phyloP scores from a whole-genome alignment of 2,888 invertebrate genomes.

The Drosophila quinaria region DNA sequence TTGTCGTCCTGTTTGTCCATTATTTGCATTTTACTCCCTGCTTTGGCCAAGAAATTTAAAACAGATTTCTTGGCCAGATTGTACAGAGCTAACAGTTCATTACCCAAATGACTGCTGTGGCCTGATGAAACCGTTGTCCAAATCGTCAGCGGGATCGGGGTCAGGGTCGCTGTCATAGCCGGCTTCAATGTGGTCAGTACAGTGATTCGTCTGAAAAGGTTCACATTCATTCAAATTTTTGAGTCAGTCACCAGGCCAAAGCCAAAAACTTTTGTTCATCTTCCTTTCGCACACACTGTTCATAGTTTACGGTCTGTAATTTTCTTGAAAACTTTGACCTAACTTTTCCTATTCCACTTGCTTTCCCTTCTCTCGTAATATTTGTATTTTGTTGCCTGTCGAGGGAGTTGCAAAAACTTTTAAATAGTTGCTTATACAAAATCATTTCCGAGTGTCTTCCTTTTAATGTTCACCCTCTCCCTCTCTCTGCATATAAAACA shows the following conservation, averaged over 20 bases:
- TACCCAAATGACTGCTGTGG: conserved; percentile 73
- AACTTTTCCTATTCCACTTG: conserved; percentile 38
- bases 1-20: conserved; percentile 39
- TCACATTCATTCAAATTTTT: conserved; percentile 26
- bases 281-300: conserved; percentile 30
- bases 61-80: conserved; percentile 78
- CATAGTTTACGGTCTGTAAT: conserved; percentile 52
- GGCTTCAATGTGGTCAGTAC: conserved; percentile 14
- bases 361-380: background rate
- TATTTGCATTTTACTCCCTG: conserved; percentile 53
- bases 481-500: conserved; percentile 20
- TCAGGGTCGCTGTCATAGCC: background rate
- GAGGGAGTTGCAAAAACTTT: conserved; percentile 61
- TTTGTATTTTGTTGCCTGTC: background rate
- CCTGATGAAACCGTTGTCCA: conserved; percentile 3
- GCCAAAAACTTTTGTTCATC: conserved; percentile 48
- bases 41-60: conserved; percentile 66
- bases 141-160: background rate
- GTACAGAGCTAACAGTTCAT: conserved; percentile 76
- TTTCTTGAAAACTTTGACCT: conserved; percentile 50
- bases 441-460: conserved; percentile 68
- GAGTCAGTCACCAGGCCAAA: conserved; percentile 4
- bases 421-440: conserved; percentile 74
- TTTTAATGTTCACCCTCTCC: conserved; percentile 10
- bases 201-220: conserved; percentile 48